phyloP scores from a whole-genome alignment of 1,140 invertebrate species.

The Drosophila sp. region DNA sequence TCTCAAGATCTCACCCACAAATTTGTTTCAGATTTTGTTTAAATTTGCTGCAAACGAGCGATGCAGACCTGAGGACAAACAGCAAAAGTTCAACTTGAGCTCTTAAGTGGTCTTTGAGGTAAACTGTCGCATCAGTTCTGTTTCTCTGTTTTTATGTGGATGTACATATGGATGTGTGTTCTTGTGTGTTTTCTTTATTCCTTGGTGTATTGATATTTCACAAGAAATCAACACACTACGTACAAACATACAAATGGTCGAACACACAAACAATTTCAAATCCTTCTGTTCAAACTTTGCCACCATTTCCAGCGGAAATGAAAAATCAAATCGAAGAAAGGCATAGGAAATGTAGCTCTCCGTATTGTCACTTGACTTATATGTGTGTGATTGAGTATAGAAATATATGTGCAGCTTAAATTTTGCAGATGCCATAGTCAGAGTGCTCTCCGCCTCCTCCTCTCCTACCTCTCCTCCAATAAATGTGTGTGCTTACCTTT shows the following conservation, averaged over 20 bases:
- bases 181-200: constrained; percentile 55
- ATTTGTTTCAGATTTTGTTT: constrained; percentile 40
- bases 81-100: constrained; percentile 54
- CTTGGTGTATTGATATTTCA: constrained; percentile 79
- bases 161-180: constrained; percentile 7
- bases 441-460: constrained; percentile 54
- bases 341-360: constrained; percentile 78
- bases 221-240: constrained; percentile 77
- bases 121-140: constrained; percentile 39
- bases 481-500: constrained; percentile 40
- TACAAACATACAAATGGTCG: constrained; percentile 63
- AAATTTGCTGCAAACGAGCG: constrained; percentile 31
- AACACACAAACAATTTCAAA: constrained; percentile 28
- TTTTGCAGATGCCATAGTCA: constrained; percentile 64
- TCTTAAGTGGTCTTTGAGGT: constrained; percentile 63
- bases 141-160: background rate
- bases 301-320: constrained; percentile 81
- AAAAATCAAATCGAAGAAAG: constrained; percentile 83
- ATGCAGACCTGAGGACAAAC: constrained; percentile 37
- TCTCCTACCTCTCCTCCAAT: constrained; percentile 23
- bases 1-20: constrained; percentile 29
- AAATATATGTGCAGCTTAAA: constrained; percentile 63
- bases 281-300: constrained; percentile 58
- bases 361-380: constrained; percentile 63
- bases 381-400: background rate